Evolutionary conservation across 2,888 invertebrate genomes (phyloP).

Genomic region (Cryptocephalus primarius): DNA sequence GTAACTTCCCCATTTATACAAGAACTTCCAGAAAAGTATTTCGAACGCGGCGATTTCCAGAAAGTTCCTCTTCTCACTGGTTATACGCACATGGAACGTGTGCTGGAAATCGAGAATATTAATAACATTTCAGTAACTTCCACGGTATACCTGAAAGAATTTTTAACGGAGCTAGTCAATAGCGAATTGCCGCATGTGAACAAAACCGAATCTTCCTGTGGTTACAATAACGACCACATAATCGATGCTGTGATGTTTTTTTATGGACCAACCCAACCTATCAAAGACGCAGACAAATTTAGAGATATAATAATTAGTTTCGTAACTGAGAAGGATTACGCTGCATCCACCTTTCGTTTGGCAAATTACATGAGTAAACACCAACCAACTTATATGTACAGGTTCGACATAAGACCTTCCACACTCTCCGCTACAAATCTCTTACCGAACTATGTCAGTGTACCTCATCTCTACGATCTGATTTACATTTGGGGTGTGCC

Average conservation of each 20-base stretch:
- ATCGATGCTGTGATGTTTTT: slow-evolving; percentile 67
- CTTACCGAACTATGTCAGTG: slow-evolving; percentile 66
- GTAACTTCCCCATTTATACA: slow-evolving; percentile 53
- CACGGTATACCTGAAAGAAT: slow-evolving; percentile 32
- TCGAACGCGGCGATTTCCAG: slow-evolving; percentile 50
- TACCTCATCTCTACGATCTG: slow-evolving; percentile 72
- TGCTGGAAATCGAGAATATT: slow-evolving; percentile 46
- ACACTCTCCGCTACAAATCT: slow-evolving; percentile 52
- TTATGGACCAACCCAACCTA: slow-evolving; percentile 58
- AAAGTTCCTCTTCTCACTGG: slow-evolving; percentile 60
- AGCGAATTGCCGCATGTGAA: slow-evolving; percentile 47
- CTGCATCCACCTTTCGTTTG: slow-evolving; percentile 57
- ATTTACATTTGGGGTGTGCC: slow-evolving; percentile 76
- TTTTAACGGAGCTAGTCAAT: slow-evolving; percentile 52
- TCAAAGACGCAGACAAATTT: slow-evolving; percentile 48
- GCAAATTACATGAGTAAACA: slow-evolving; percentile 51
- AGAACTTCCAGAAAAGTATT: slow-evolving; percentile 51
- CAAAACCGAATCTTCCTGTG: slow-evolving; percentile 40
- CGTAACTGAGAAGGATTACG: slow-evolving; percentile 61
- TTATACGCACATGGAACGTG: slow-evolving; percentile 74
- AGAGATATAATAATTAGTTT: slow-evolving; percentile 59
- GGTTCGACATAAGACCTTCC: slow-evolving; percentile 65
- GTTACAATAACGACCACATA: slow-evolving; percentile 53
- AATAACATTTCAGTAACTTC: slow-evolving; percentile 47
- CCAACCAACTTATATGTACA: slow-evolving; percentile 55